These are phyloP conservation scores for Drosophila setosimentum DNA, from an alignment of 2,888 invertebrate species.

Conservation along the genomic window DNA sequence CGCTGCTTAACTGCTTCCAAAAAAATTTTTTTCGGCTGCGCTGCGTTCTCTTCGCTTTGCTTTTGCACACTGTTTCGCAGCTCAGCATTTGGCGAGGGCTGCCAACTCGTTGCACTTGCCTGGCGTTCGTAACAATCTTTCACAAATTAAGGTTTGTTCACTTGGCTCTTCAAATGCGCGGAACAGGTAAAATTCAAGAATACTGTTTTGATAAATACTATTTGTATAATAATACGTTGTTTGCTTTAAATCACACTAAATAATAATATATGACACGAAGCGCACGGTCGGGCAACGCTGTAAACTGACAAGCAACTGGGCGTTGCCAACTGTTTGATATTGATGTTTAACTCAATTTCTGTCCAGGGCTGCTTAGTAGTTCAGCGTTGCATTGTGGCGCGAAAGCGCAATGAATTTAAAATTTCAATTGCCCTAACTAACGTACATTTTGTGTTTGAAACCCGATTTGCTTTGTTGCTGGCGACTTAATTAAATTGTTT, in stretches of 20 bases:
- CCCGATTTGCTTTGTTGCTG: slow-evolving; percentile 2
- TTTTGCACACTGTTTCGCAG: slow-evolving; percentile 62
- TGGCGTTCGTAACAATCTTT: slow-evolving; percentile 35
- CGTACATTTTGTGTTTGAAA: not conserved
- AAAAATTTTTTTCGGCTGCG: slow-evolving; percentile 79
- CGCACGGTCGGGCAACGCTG: slow-evolving; percentile 52
- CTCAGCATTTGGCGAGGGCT: slow-evolving; percentile 47
- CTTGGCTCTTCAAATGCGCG: not conserved
- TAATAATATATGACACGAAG: slow-evolving; percentile 54
- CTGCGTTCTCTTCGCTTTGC: slow-evolving; percentile 78
- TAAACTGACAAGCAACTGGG: slow-evolving; percentile 46
- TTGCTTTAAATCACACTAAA: slow-evolving; percentile 32
- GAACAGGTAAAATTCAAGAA: slow-evolving; percentile 27
- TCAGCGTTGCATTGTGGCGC: slow-evolving; percentile 24
- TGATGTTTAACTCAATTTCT: slow-evolving; percentile 7
- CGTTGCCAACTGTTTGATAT: slow-evolving; percentile 59
- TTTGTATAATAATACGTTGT: slow-evolving; percentile 32
- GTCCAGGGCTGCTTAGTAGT: slow-evolving; percentile 29
- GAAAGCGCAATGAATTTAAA: slow-evolving; percentile 9
- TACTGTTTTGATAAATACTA: slow-evolving; percentile 49
- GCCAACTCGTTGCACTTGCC: slow-evolving; percentile 49
- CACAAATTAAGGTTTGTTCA: slow-evolving; percentile 16
- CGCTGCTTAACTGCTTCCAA: slow-evolving; percentile 73
- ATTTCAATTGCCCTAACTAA: slow-evolving; percentile 2
- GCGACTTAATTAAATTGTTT: slow-evolving; percentile 41